A percentile compares a stretch with the other conserved stretches of the same genome.
phyloP scores from a whole-genome alignment of 2,888 invertebrate species.

The Cabera pusaria region DNA sequence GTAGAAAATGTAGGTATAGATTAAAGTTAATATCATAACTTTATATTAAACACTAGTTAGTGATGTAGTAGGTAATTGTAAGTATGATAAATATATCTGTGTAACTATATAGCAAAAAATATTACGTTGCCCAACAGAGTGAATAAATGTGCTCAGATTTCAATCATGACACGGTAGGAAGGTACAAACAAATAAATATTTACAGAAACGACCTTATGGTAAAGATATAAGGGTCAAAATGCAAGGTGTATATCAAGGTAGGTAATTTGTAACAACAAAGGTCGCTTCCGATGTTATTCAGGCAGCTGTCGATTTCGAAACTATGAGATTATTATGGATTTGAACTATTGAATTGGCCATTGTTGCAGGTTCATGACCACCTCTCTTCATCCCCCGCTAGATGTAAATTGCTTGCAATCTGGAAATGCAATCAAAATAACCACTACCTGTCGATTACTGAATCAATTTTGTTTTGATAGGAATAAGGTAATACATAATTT shows the following conservation, averaged over 20 bases:
- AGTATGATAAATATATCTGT: slow-evolving; percentile 20
- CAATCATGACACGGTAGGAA: slow-evolving; percentile 12
- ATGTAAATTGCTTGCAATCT: too few species aligned
- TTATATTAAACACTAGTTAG: slow-evolving; percentile 6
- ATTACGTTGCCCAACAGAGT: slow-evolving; percentile 49
- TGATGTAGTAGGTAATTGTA: slow-evolving; percentile 33
- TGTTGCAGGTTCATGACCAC: slow-evolving; percentile 6
- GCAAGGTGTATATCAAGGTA: slow-evolving; percentile 12
- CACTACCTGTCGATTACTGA: too few species aligned
- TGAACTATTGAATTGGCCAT: slow-evolving; percentile 9
- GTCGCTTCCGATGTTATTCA: slow-evolving; percentile 56
- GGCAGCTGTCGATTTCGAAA: slow-evolving; percentile 56
- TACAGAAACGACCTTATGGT: slow-evolving; percentile 3
- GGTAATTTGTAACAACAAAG: slow-evolving; percentile 64
- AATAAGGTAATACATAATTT: too few species aligned
- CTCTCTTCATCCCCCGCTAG: slow-evolving; percentile 1
- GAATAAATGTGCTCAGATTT: slow-evolving; percentile 30
- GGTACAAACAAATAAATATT: slow-evolving; percentile 4
- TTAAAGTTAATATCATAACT: too few species aligned
- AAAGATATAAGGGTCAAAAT: slow-evolving; percentile 1
- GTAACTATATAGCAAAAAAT: slow-evolving; percentile 49
- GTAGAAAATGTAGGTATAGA: too few species aligned
- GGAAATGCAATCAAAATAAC: too few species aligned
- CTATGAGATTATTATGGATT: slow-evolving; percentile 24
- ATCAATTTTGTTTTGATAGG: slow-evolving; percentile 7